Percentiles rank a stretch among this genome's conserved stretches.
phyloP scores from a whole-genome alignment of 2,888 invertebrate genomes.

The Caenorhabditis sp. region DNA sequence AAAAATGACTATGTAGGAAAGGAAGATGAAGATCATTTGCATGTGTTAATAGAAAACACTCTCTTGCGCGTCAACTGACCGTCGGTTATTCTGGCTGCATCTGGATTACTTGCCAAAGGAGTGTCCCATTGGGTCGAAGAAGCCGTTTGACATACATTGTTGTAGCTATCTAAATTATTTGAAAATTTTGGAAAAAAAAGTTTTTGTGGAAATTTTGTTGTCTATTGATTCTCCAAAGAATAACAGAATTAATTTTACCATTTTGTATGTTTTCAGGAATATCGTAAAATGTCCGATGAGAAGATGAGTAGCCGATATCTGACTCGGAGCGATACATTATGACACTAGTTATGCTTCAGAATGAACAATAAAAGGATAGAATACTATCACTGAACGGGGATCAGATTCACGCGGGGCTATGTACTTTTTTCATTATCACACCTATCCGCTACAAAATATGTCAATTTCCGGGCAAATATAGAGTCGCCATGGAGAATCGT shows the following conservation, averaged over 20 bases:
- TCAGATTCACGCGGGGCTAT: conserved; percentile 18
- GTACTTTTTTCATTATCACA: conserved; percentile 44
- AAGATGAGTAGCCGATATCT: background rate
- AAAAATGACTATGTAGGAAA: conserved; percentile 21
- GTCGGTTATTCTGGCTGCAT: conserved; percentile 47
- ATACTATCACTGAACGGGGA: background rate
- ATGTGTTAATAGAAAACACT: conserved; percentile 51
- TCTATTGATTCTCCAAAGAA: no score
- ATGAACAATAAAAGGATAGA: background rate
- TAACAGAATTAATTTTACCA: no score
- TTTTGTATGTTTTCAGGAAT: background rate
- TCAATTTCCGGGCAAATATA: conserved; percentile 43
- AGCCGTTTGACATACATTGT: conserved; percentile 55
- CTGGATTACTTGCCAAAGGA: conserved; percentile 40
- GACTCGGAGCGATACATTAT: background rate
- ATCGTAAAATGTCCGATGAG: background rate
- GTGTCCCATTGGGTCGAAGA: conserved; percentile 61
- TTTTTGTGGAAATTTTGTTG: no score
- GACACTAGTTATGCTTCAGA: background rate
- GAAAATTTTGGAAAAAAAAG: background rate
- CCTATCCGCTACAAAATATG: conserved; percentile 24
- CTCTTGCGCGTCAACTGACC: conserved; percentile 47
- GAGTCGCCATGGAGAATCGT: conserved; percentile 24
- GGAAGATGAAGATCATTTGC: conserved; percentile 36
- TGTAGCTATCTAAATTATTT: conserved; percentile 52